Percentiles rank a stretch among this genome's conserved stretches.
Conservation (phyloP, 2,797 vertebrate species). For the Decapterus maruadsi region DNA sequence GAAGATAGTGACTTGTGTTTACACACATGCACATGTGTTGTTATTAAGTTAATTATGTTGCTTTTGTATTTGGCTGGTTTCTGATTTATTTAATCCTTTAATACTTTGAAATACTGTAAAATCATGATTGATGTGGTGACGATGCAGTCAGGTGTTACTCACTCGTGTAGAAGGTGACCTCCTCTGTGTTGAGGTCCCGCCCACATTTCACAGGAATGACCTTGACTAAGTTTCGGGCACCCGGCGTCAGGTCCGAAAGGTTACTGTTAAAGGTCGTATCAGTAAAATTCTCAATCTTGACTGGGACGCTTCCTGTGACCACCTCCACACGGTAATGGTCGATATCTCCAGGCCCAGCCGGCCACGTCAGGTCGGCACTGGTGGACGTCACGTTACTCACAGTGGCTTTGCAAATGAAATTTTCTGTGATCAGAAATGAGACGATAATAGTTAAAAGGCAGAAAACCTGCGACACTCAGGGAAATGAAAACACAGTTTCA, state of each 20-base stretch:
- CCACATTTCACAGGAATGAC: slow-evolving; percentile 79
- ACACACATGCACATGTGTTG: too few species aligned
- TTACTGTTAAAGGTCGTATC: background rate
- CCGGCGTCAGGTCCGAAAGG: slow-evolving; percentile 53
- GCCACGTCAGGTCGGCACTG: slow-evolving; percentile 62
- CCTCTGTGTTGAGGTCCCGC: slow-evolving; percentile 71
- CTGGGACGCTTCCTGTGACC: slow-evolving; percentile 12
- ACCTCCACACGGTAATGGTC: slow-evolving; percentile 67
- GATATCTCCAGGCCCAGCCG: slow-evolving; percentile 18
- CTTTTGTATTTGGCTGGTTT: too few species aligned
- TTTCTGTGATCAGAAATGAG: slow-evolving; percentile 64
- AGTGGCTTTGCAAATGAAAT: slow-evolving; percentile 22
- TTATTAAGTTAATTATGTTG: too few species aligned
- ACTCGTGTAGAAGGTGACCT: slow-evolving; percentile 78
- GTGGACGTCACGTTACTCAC: background rate
- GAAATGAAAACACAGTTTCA: background rate
- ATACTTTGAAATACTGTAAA: too few species aligned
- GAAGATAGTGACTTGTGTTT: too few species aligned
- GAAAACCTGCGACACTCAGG: too few species aligned
- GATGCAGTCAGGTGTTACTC: slow-evolving; percentile 41
- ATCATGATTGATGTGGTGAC: too few species aligned
- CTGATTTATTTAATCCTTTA: too few species aligned
- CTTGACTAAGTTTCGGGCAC: slow-evolving; percentile 59
- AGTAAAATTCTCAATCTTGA: fast-evolving
- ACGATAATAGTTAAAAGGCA: background rate